These are phyloP conservation scores for Sapayoa aenigma DNA, from an alignment of 2,113 vertebrate genomes.

Conservation along the genomic window DNA sequence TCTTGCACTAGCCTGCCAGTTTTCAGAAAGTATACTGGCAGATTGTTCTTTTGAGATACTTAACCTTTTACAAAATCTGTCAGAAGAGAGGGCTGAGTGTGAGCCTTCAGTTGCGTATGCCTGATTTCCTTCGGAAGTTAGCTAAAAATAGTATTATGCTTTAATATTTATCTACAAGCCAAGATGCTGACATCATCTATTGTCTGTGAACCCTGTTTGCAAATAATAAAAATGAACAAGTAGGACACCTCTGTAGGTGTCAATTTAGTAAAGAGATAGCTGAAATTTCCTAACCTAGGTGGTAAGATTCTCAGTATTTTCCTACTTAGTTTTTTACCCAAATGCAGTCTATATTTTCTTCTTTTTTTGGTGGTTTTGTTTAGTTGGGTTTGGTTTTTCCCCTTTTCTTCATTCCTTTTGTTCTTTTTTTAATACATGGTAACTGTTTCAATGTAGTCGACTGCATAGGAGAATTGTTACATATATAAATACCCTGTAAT, in stretches of 20 bases:
- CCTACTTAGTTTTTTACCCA: background rate
- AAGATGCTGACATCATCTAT: constrained; percentile 35
- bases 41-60: background rate
- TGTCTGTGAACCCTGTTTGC: background rate
- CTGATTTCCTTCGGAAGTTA: constrained; percentile 37
- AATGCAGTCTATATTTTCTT: background rate
- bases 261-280: background rate
- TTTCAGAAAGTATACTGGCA: background rate
- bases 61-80: background rate
- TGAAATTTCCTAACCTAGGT: background rate
- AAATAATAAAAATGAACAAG: background rate
- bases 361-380: background rate
- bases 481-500: background rate
- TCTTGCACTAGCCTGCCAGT: background rate
- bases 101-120: background rate
- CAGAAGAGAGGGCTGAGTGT: background rate
- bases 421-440: background rate
- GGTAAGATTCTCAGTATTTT: background rate
- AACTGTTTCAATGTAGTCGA: background rate
- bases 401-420: background rate
- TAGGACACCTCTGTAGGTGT: background rate
- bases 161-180: constrained; percentile 15
- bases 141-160: constrained; percentile 6
- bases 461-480: background rate
- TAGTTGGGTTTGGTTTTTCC: too few species aligned